Evolutionary conservation across 2,113 vertebrate genomes (phyloP).

Genomic region (Eira barbara): DNA sequence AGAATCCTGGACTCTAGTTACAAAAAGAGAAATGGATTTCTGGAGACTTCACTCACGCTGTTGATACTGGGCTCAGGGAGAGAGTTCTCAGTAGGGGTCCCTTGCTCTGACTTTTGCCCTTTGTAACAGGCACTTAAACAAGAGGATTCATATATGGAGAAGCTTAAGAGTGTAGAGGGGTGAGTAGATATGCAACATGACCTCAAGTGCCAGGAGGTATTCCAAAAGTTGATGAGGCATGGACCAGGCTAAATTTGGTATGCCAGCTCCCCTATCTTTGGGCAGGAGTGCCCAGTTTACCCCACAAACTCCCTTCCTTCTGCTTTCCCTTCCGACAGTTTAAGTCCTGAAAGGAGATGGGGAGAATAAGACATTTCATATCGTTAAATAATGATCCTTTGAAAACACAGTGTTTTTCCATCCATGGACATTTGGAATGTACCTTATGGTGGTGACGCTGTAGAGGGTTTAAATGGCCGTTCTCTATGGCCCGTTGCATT

Average conservation of each 20-base stretch:
- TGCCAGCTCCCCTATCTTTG: background rate
- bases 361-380: background rate
- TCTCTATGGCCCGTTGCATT: background rate
- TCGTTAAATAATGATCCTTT: background rate
- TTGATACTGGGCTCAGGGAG: background rate
- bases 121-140: background rate
- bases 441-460: background rate
- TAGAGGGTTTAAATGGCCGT: background rate
- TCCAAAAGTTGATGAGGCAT: background rate
- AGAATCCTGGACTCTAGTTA: background rate
- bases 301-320: background rate
- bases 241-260: background rate
- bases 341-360: background rate
- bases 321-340: background rate
- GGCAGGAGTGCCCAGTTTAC: background rate
- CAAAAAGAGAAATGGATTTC: background rate
- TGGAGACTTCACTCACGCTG: fast-evolving
- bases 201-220: background rate
- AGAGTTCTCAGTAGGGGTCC: background rate
- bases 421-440: background rate
- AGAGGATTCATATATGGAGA: background rate
- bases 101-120: background rate
- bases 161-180: background rate
- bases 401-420: background rate
- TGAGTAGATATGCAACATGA: background rate